Conservation (phyloP, 1,140 invertebrate genomes). For the Hylaeus volcanicus region DNA sequence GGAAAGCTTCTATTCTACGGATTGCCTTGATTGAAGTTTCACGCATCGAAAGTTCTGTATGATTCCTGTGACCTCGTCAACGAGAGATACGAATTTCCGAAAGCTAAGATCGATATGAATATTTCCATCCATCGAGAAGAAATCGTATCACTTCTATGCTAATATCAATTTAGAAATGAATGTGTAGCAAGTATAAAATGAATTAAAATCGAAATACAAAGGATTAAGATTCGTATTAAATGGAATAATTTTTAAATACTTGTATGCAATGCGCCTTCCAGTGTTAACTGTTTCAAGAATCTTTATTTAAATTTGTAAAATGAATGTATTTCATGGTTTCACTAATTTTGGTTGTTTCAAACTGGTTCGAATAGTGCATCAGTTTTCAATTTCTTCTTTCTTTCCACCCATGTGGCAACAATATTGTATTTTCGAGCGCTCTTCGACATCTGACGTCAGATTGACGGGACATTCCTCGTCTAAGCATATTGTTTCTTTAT, state of each 20-base stretch:
- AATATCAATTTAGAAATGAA: too few species aligned
- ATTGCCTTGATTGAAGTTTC: constrained; percentile 4
- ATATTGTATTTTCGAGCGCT: constrained; percentile 21
- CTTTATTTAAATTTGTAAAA: too few species aligned
- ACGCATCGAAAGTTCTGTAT: background rate
- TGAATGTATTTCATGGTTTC: too few species aligned
- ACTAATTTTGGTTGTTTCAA: background rate
- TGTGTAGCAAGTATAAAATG: too few species aligned
- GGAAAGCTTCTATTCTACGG: background rate
- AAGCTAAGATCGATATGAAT: background rate
- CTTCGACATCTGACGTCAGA: constrained; percentile 21
- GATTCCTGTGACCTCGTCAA: background rate
- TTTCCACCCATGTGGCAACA: constrained; percentile 33
- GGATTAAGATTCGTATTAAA: too few species aligned
- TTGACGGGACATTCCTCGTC: constrained; percentile 45
- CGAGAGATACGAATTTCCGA: background rate
- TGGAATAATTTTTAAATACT: too few species aligned
- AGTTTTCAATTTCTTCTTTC: constrained; percentile 13
- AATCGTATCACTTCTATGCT: too few species aligned
- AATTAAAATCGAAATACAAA: too few species aligned
- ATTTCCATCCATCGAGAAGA: too few species aligned
- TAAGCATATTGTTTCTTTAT: constrained; percentile 25
- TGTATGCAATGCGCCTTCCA: too few species aligned
- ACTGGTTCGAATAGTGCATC: background rate
- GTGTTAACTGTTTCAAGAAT: too few species aligned